phyloP scores from a whole-genome alignment of 2,888 invertebrate species.

The Podabrus alpinus region DNA sequence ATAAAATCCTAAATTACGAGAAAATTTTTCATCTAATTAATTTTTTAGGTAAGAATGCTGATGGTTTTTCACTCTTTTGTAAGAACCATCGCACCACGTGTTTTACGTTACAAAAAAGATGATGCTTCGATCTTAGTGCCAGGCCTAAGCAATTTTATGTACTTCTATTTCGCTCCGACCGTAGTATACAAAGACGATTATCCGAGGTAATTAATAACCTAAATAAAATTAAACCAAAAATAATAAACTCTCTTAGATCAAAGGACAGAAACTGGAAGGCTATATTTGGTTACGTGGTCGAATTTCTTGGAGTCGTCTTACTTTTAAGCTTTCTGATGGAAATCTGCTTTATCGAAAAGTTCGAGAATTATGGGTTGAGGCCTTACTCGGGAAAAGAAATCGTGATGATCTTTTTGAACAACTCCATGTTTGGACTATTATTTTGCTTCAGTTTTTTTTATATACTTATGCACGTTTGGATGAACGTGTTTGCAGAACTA shows the following conservation, averaged over 20 bases:
- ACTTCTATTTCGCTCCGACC: slow-evolving; percentile 88
- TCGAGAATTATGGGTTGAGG: slow-evolving; percentile 64
- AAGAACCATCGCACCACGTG: slow-evolving; percentile 68
- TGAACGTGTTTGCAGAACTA: slow-evolving; percentile 89
- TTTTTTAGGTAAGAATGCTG: slow-evolving; percentile 68
- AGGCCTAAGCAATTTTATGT: slow-evolving; percentile 72
- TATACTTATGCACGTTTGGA: slow-evolving; percentile 86
- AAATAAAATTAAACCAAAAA: neutral
- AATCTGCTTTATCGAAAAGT: slow-evolving; percentile 61
- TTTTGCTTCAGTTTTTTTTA: slow-evolving; percentile 67
- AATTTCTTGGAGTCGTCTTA: slow-evolving; percentile 78
- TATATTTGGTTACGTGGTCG: slow-evolving; percentile 70
- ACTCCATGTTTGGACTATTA: slow-evolving; percentile 74
- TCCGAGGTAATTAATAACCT: slow-evolving; percentile 66
- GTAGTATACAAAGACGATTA: slow-evolving; percentile 84
- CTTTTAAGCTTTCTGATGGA: slow-evolving; percentile 81
- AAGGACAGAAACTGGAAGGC: slow-evolving; percentile 74
- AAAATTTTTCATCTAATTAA: neutral
- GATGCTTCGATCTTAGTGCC: slow-evolving; percentile 58
- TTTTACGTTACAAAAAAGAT: slow-evolving; percentile 57
- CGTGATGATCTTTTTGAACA: slow-evolving; percentile 68
- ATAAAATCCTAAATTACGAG: no score
- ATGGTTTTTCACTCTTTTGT: slow-evolving; percentile 91
- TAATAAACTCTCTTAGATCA: slow-evolving; percentile 60
- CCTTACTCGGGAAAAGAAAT: slow-evolving; percentile 56